Conservation (phyloP, 2,888 invertebrate genomes). For the Caenorhabditis auriculariae region DNA sequence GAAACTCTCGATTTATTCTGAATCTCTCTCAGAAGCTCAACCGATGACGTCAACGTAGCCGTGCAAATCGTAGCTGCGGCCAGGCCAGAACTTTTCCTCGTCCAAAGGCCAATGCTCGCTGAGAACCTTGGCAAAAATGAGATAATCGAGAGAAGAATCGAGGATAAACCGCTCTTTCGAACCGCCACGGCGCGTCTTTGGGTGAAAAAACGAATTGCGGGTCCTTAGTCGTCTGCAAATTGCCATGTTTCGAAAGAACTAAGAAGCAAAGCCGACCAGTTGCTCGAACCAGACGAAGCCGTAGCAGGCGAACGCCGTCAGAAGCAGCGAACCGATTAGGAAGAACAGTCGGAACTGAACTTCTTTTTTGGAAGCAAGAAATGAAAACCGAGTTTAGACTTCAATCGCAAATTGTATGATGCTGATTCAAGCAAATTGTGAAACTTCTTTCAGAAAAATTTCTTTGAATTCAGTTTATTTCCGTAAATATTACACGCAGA, state of each 20-base stretch:
- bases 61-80: slow-evolving; percentile 56
- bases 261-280: slow-evolving; percentile 36
- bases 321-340: slow-evolving; percentile 44
- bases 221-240: slow-evolving; percentile 58
- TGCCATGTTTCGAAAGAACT: neutral
- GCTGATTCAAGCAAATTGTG: neutral
- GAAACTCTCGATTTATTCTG: neutral
- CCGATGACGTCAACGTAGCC: slow-evolving; percentile 62
- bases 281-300: slow-evolving; percentile 57
- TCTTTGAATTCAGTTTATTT: too few species aligned
- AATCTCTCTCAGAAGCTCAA: neutral
- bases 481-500: too few species aligned
- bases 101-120: slow-evolving; percentile 61
- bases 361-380: neutral
- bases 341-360: slow-evolving; percentile 39
- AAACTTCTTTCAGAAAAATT: too few species aligned
- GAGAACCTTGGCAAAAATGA: slow-evolving; percentile 26
- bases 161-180: slow-evolving; percentile 45
- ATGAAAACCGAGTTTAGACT: neutral
- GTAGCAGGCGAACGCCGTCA: slow-evolving; percentile 46
- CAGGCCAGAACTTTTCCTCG: slow-evolving; percentile 60
- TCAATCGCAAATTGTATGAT: neutral
- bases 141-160: neutral
- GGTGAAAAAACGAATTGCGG: slow-evolving; percentile 62
- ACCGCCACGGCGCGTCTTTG: slow-evolving; percentile 58